Percentiles rank a stretch among this genome's conserved stretches.
These are phyloP conservation scores for Zaprionus lachaisei DNA, from an alignment of 1,140 invertebrate genomes.

Conservation along the genomic window DNA sequence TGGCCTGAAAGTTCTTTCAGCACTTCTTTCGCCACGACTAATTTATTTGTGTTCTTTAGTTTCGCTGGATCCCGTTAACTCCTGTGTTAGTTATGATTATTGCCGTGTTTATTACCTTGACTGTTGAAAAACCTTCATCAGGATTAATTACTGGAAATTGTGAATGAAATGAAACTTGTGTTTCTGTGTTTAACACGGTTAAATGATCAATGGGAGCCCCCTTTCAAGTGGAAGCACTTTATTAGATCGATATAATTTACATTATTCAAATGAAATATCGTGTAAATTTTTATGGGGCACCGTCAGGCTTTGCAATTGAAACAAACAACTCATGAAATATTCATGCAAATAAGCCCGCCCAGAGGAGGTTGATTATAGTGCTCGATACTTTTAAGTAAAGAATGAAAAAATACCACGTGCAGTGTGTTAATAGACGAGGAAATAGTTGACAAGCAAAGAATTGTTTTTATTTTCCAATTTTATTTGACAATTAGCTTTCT, in stretches of 20 bases:
- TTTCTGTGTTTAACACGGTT: slow-evolving; percentile 38
- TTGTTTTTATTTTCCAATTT: background rate
- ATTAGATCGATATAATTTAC: slow-evolving; percentile 56
- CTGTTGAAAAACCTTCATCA: slow-evolving; percentile 74
- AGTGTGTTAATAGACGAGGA: background rate
- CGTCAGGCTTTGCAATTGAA: slow-evolving; percentile 24
- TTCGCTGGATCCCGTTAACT: slow-evolving; percentile 48
- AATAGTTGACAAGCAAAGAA: background rate
- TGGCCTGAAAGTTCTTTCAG: slow-evolving; percentile 66
- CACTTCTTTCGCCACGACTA: slow-evolving; percentile 40
- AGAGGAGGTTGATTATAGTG: slow-evolving; percentile 5
- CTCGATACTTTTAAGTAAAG: background rate
- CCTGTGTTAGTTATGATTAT: slow-evolving; percentile 78
- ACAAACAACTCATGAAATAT: slow-evolving; percentile 28
- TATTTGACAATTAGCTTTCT: background rate
- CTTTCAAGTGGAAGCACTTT: background rate
- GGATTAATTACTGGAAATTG: slow-evolving; percentile 80
- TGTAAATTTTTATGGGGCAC: slow-evolving; percentile 22
- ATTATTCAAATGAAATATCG: slow-evolving; percentile 59
- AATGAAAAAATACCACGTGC: background rate
- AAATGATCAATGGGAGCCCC: slow-evolving; percentile 15
- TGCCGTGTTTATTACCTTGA: slow-evolving; percentile 75
- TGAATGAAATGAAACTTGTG: slow-evolving; percentile 33
- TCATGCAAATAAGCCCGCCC: slow-evolving; percentile 2
- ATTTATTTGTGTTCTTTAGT: slow-evolving; percentile 69